Evolutionary conservation across 2,113 vertebrate species (phyloP).

Genomic region (Phylloscopus whistleri): DNA sequence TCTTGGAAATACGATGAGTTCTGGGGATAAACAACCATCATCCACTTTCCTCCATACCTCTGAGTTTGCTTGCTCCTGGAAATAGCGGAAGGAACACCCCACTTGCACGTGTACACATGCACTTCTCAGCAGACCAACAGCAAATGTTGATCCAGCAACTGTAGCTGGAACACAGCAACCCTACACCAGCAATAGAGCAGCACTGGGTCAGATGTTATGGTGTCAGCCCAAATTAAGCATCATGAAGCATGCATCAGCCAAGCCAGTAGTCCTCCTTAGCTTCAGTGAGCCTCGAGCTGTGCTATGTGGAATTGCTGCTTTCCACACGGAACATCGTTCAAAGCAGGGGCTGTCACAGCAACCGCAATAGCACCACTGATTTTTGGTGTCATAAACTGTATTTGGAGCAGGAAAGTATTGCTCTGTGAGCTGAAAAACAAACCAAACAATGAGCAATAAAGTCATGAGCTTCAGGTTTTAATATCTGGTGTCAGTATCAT

Average conservation of each 20-base stretch:
- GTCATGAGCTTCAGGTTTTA: background rate
- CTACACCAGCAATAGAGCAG: background rate
- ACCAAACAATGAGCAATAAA: fast-evolving
- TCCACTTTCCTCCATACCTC: background rate
- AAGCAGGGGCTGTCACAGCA: background rate
- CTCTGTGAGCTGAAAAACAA: background rate
- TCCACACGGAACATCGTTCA: background rate
- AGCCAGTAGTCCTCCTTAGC: background rate
- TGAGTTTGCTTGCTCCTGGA: background rate
- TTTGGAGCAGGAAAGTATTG: background rate
- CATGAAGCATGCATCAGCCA: background rate
- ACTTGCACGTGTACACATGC: background rate
- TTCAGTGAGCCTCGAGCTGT: background rate
- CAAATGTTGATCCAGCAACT: background rate
- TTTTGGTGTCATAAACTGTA: background rate
- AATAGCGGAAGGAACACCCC: background rate
- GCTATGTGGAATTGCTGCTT: background rate
- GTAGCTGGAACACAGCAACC: conserved; percentile 31
- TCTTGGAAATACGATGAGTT: background rate
- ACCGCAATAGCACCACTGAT: background rate
- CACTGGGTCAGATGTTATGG: background rate
- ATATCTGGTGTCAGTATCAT: background rate
- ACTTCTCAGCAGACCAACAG: background rate
- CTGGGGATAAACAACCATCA: background rate
- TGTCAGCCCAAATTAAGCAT: background rate